These are phyloP conservation scores for Mirounga angustirostris DNA, from an alignment of 2,113 vertebrate genomes.

Conservation along the genomic window DNA sequence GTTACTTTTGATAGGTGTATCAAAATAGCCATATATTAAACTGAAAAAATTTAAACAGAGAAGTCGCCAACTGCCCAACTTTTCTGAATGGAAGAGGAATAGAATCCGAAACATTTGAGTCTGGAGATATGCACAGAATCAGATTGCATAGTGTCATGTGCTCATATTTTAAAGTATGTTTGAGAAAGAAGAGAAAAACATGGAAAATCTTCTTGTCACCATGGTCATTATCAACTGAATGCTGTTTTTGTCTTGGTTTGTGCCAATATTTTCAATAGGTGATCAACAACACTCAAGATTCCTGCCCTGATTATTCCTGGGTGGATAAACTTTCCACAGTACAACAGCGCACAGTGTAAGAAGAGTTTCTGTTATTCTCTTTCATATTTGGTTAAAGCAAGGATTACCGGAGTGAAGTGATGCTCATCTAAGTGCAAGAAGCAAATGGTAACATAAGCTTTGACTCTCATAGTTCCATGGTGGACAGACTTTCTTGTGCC, in stretches of 20 bases:
- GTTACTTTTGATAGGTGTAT: not conserved
- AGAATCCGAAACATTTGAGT: not conserved
- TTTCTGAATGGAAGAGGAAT: not conserved
- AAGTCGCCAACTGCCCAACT: not conserved
- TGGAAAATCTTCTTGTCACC: not conserved
- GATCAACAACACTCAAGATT: constrained; percentile 84
- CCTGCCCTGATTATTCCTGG: constrained; percentile 88
- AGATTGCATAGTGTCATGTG: not conserved
- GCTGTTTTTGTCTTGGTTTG: not conserved
- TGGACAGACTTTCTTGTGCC: not conserved
- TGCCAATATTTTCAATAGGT: constrained; percentile 83
- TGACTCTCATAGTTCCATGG: not conserved
- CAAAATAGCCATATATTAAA: constrained; percentile 15
- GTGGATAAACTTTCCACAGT: constrained; percentile 88
- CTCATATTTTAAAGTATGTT: not conserved
- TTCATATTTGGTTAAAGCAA: not conserved
- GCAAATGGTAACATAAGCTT: not conserved
- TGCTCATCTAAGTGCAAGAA: not conserved
- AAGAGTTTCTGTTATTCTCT: not conserved
- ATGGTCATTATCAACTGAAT: not conserved
- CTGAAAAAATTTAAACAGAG: not conserved
- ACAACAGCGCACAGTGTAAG: constrained; percentile 91
- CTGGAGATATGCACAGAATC: not conserved
- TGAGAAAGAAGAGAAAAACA: not conserved
- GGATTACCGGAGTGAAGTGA: not conserved